Base-by-base conservation (phyloP, 2,888 invertebrate genomes). In the Andricus curvator region DNA sequence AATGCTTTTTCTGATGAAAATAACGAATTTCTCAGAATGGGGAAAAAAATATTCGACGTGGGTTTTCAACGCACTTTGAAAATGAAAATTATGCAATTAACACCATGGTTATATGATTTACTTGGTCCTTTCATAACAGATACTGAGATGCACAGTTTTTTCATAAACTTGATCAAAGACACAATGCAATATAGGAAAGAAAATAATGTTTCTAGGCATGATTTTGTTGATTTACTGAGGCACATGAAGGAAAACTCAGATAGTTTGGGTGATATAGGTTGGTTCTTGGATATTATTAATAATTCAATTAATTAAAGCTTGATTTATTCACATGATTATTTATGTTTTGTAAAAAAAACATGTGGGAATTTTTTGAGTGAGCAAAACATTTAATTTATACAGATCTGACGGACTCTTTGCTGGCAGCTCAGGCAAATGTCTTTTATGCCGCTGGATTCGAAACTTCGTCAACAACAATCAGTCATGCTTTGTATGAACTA, bases 141-240 rank as follows among this genome's bases (percentile, higher is more conserved):
- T 4, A 62, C 81, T 13, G 88, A 91, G 4, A 82, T 90, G 0
- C 86, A 86, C 8, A 82, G 89, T 6, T 93, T 92, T 78, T 91
- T 94, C 41, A 88, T 85, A 4, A 84, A 86, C 3, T 86, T 92
- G 0, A 90, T 93, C 4, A 84, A 80, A 13, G 85, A 91, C 1
- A 92, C 93, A 0, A 87, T 94, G 60, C 87, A 91, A 13, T 88
- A 92, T 74, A 89, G 94, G 62, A 89, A 91, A 79, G 85, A 91
- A 44, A 92, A 92, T 76, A 91, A 91, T 41, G 85, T 93, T 20
- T 86, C 88, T 60, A 88, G 93, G 56, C 90, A 93, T 64, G 94
- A 94, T 84, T 94, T 93, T 80, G 83, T 94, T 15, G 93, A 94
- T 84, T 85, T 92, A 25, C 87, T 94, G n/a, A 89, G 89, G 77